Evolutionary conservation across 2,888 invertebrate genomes (phyloP).

Genomic region (Didymodactylos carnosus): DNA sequence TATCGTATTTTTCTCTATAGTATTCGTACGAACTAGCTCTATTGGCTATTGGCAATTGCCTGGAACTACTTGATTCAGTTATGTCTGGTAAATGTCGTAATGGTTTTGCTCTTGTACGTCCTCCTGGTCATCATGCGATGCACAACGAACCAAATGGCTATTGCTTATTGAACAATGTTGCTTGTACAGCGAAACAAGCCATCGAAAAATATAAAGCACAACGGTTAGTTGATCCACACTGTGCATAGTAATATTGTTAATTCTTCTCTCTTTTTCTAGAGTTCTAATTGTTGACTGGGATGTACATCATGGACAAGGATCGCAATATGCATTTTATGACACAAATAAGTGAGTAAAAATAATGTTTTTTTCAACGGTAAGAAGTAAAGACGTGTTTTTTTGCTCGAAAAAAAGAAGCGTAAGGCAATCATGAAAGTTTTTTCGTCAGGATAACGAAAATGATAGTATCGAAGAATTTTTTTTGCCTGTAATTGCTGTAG

Average conservation of each 20-base stretch:
- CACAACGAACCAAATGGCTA: conserved; percentile 45
- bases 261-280: neutral
- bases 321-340: conserved; percentile 35
- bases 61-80: conserved; percentile 4
- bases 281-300: conserved; percentile 80
- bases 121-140: conserved; percentile 18
- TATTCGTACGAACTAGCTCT: conserved; percentile 1
- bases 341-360: conserved; percentile 19
- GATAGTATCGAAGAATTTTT: too few relatives aligned
- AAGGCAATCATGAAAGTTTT: too few relatives aligned
- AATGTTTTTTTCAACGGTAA: too few relatives aligned
- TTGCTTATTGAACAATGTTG: conserved; percentile 95
- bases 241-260: conserved; percentile 36
- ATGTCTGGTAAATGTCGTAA: conserved; percentile 34
- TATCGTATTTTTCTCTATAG: neutral
- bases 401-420: too few relatives aligned
- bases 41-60: conserved; percentile 6
- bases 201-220: conserved; percentile 61
- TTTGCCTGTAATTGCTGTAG: too few relatives aligned
- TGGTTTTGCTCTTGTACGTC: conserved; percentile 21
- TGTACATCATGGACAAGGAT: conserved; percentile 19
- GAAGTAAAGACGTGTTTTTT: too few relatives aligned
- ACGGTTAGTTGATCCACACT: conserved; percentile 38
- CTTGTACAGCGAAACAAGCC: conserved; percentile 72
- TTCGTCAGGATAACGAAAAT: too few relatives aligned